These are phyloP conservation scores for Melopsittacus undulatus DNA, from an alignment of 2,797 vertebrate species.

Conservation along the genomic window DNA sequence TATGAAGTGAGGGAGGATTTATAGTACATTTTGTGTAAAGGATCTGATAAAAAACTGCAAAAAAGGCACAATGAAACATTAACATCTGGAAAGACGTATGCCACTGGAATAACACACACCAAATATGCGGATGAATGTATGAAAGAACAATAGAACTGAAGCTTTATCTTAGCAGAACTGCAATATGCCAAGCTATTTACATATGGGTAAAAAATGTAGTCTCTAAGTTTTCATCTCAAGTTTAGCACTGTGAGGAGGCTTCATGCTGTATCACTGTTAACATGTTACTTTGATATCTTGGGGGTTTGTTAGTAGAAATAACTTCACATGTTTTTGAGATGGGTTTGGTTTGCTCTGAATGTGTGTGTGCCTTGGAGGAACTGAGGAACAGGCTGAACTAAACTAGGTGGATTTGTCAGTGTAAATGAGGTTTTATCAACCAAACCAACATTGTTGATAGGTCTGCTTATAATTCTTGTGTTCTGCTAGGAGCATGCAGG, in stretches of 20 bases:
- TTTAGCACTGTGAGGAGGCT: neutral
- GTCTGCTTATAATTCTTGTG: neutral
- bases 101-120: constrained; percentile 43
- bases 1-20: constrained; percentile 70
- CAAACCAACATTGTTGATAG: neutral
- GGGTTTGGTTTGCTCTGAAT: neutral
- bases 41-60: constrained; percentile 68
- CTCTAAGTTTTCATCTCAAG: neutral
- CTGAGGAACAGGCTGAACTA: neutral
- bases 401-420: neutral
- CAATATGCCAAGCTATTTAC: neutral
- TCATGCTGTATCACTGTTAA: rapidly evolving
- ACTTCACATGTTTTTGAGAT: neutral
- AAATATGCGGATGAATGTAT: neutral
- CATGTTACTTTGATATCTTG: neutral
- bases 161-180: neutral
- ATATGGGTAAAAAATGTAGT: neutral
- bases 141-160: constrained; percentile 20
- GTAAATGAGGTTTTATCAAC: neutral
- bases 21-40: constrained; percentile 61
- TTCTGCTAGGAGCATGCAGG: neutral
- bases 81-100: constrained; percentile 80
- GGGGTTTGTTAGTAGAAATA: neutral
- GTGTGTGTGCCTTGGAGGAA: rapidly evolving
- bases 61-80: constrained; percentile 59